phyloP scores from a whole-genome alignment of 2,888 invertebrate genomes.

The Pterostichus niger region DNA sequence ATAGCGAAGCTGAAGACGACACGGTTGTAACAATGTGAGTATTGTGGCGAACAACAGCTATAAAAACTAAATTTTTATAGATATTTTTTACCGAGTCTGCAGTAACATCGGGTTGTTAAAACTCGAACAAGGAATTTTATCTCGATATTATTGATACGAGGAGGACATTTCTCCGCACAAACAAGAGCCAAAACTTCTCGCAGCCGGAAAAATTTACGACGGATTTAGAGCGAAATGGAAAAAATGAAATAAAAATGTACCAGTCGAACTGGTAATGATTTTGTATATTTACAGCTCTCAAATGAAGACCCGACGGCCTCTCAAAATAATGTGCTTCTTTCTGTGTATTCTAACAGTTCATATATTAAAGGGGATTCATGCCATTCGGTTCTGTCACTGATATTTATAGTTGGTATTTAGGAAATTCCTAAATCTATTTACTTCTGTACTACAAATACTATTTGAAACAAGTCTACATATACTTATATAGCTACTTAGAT shows the following conservation, averaged over 20 bases:
- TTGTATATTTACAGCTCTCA: slow-evolving; percentile 45
- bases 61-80: slow-evolving; percentile 60
- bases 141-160: slow-evolving; percentile 52
- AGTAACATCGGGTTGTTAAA: slow-evolving; percentile 57
- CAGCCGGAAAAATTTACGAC: slow-evolving; percentile 40
- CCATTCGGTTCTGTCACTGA: slow-evolving; percentile 8
- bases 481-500: too few relatives aligned
- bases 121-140: slow-evolving; percentile 56
- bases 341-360: slow-evolving; percentile 30
- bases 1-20: slow-evolving; percentile 10
- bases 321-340: neutral
- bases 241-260: slow-evolving; percentile 44
- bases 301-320: slow-evolving; percentile 31
- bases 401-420: slow-evolving; percentile 50
- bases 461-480: too few relatives aligned
- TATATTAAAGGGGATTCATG: slow-evolving; percentile 27
- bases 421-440: slow-evolving; percentile 25
- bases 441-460: slow-evolving; percentile 6
- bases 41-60: slow-evolving; percentile 48
- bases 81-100: slow-evolving; percentile 44
- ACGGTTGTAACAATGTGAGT: slow-evolving; percentile 50
- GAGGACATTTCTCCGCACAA: slow-evolving; percentile 51
- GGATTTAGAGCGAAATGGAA: slow-evolving; percentile 51
- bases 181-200: slow-evolving; percentile 22
- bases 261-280: slow-evolving; percentile 52